Evolutionary conservation across 2,888 invertebrate species (phyloP), one percentile per base, ranked within the genome.

Genomic region (Amphimallon solstitiale): DNA sequence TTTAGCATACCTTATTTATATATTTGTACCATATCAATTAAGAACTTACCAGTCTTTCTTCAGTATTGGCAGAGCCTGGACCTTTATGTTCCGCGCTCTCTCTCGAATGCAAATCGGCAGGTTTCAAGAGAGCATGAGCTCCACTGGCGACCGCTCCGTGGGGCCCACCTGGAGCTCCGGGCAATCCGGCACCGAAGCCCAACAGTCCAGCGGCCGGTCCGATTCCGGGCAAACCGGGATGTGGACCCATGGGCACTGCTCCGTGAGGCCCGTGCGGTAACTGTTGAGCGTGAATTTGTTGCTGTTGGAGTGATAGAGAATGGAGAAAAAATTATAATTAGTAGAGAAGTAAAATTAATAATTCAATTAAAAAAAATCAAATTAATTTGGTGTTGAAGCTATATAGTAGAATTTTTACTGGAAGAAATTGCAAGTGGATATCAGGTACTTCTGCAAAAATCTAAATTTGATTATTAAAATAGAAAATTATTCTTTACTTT

Each of bases 221-320:
- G 79, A 82, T 80, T 6, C 80, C 81, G 7, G 73, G 82, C 21
- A 80, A 73, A 40, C 79, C 82, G 14, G 80, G 82, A 74, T 81
- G 82, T 9, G 80, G 82, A 38, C 79, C 82, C 78, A 82, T 80
- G 2, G 79, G 82, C 64, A 81, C 70, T 4, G 78, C 80, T 12
- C 80, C 81, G 65, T 81, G 81, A 14, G 79, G 80, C 15, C 81
- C 82, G 66, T 82, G 83, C 14, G 83, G 82, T 69, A 83, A 72
- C 72, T 83, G 82, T 70, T 81, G 82, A 38, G 81, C 82, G 72
- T 82, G 82, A 66, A 82, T 82, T 73, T 82, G 82, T 79, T 83
- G 83, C 83, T 83, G 71, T 60, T 48, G 51, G 48, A 54, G 52
- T 51, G 14, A 51, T n/a, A n/a, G n/a, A n/a, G n/a, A 54, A 64